Base-by-base conservation (phyloP, 2,113 vertebrate species). In the Pycnonotus jocosus region DNA sequence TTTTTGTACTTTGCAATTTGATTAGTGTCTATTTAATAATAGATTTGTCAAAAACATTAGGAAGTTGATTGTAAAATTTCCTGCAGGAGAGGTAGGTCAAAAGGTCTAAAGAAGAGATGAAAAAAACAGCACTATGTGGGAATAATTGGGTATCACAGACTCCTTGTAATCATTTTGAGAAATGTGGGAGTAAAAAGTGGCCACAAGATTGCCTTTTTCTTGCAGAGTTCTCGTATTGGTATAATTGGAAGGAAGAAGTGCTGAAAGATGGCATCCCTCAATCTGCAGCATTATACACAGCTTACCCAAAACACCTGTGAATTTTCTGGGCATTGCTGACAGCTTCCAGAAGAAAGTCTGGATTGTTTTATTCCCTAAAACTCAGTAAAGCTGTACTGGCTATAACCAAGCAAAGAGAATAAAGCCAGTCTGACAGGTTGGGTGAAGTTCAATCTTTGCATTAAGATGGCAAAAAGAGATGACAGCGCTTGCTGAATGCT, bases 11-110 rank as follows among this genome's bases (percentile, higher is more conserved):
- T 96, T 69, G 44, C 38, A 89, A 82, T 95, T 94, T 85, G 81
- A 87, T 95, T 91, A 95, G 90, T 87, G 81, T 54, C 71, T 92
- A 38, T 76, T 93, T 81, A 91, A 92, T 92, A 94, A 69, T 69
- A 85, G 57, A 90, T 79, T 89, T 87, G 74, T 85, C 87, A 85
- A 62, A 60, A 69, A 51, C 65, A 72, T 92, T 84, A 84, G 70
- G 45, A 88, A 81, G 38, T 23, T 47, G 87, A 61, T 76, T 69
- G 86, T 89, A 95, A 89, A 57, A 95, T 88, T 91, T 97, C 87
- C 81, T 85, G 68, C 54, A 53, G 81, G 64, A 94, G 27, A 82
- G 16, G 48, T 15, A 90, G 84, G 66, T 89, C 84, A 91, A 85
- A 84, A 95, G 61, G 86, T 89, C 89, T 93, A 64, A 60, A 89